Evolutionary conservation across 2,113 vertebrate genomes (phyloP).

Genomic region (Centropristis striata): DNA sequence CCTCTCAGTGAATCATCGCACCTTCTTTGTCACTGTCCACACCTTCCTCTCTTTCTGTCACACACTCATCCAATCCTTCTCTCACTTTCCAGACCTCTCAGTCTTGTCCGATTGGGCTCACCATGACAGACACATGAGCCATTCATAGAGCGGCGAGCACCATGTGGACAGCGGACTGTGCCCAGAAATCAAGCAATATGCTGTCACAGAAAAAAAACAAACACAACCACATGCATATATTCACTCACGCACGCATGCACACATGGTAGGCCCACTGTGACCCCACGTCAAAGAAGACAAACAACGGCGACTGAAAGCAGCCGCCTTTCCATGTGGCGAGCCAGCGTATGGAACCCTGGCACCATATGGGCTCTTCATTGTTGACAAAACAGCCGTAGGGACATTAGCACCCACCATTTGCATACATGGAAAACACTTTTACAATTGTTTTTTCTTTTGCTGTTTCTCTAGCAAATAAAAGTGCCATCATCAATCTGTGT

Average conservation of each 20-base stretch:
- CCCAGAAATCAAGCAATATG: conserved; percentile 82
- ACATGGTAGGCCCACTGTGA: conserved; percentile 55
- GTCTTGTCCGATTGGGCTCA: conserved; percentile 65
- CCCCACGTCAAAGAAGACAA: conserved; percentile 80
- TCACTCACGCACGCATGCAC: conserved; percentile 44
- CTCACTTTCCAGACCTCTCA: conserved; percentile 50
- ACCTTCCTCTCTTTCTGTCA: conserved; percentile 22
- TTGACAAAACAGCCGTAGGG: conserved; percentile 79
- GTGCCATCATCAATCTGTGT: conserved; percentile 65
- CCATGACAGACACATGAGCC: conserved; percentile 72
- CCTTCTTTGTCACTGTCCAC: conserved; percentile 51
- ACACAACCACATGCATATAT: conserved; percentile 46
- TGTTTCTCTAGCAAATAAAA: conserved; percentile 55
- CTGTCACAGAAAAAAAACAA: conserved; percentile 55
- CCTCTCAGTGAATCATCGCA: conserved; percentile 38
- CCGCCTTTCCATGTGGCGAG: conserved; percentile 72
- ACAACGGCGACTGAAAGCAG: conserved; percentile 65
- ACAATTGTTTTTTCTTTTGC: conserved; percentile 34
- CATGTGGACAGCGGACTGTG: conserved; percentile 76
- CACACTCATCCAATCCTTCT: conserved; percentile 39
- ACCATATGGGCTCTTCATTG: conserved; percentile 79
- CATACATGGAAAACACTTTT: conserved; percentile 62
- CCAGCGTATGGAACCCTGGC: conserved; percentile 57
- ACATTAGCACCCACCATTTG: conserved; percentile 64
- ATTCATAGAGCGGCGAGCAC: conserved; percentile 63